Evolutionary conservation across 1,140 invertebrate genomes (phyloP).

Genomic region (Trichonephila clavata): DNA sequence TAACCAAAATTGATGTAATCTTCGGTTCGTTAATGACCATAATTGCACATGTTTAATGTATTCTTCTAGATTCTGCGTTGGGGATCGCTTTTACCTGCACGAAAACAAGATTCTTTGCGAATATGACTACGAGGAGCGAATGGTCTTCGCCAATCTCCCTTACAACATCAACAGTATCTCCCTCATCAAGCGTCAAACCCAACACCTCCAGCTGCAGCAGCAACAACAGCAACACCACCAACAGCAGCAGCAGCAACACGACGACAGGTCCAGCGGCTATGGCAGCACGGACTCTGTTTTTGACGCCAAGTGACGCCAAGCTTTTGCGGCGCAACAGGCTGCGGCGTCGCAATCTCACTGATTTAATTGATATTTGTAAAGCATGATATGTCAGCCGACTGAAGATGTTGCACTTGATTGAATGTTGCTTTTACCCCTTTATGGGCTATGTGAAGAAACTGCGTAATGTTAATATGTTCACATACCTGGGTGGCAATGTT

Average conservation of each 20-base stretch:
- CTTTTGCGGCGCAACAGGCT: slow-evolving; percentile 64
- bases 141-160: slow-evolving; percentile 91
- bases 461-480: neutral
- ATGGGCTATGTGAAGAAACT: neutral
- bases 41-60: neutral
- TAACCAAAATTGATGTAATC: no score
- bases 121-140: slow-evolving; percentile 95
- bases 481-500: neutral
- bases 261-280: slow-evolving; percentile 82
- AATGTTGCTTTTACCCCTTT: neutral
- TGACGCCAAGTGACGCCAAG: slow-evolving; percentile 76
- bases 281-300: slow-evolving; percentile 79
- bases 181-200: slow-evolving; percentile 77
- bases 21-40: no score
- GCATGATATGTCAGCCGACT: neutral
- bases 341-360: slow-evolving; percentile 51
- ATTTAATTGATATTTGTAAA: slow-evolving; percentile 15
- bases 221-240: slow-evolving; percentile 60
- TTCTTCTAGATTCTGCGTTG: slow-evolving; percentile 93
- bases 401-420: slow-evolving; percentile 7
- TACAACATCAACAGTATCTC: slow-evolving; percentile 88
- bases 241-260: slow-evolving; percentile 78
- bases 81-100: slow-evolving; percentile 94
- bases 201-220: slow-evolving; percentile 82
- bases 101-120: slow-evolving; percentile 97